These are phyloP conservation scores for Trematomus bernacchii DNA, from an alignment of 2,797 vertebrate genomes.

Conservation along the genomic window DNA sequence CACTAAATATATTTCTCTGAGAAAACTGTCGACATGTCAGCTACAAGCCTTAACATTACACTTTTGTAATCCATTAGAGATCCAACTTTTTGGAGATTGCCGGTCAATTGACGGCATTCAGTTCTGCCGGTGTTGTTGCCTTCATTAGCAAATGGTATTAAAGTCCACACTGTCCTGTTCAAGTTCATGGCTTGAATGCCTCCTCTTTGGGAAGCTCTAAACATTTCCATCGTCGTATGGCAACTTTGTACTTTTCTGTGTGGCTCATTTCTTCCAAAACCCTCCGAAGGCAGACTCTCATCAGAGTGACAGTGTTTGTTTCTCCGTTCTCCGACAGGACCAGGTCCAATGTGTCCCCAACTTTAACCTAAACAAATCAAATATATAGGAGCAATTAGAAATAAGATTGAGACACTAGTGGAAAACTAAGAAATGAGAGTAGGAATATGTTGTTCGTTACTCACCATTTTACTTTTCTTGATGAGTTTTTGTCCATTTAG, in stretches of 20 bases:
- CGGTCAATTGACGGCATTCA: not conserved
- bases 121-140: not conserved
- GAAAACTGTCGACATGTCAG: not conserved
- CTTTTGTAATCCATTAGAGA: constrained; percentile 9
- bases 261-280: constrained; percentile 83
- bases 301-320: constrained; percentile 87
- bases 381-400: not conserved
- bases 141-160: not conserved
- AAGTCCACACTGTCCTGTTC: not conserved
- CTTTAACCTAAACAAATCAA: constrained; percentile 88
- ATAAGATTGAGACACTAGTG: fast-evolving
- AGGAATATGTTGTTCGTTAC: constrained; percentile 39
- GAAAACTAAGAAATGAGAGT: not conserved
- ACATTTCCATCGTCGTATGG: constrained; percentile 92
- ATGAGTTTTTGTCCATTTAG: constrained; percentile 94
- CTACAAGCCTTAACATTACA: constrained; percentile 9
- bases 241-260: constrained; percentile 88
- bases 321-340: constrained; percentile 89
- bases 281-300: constrained; percentile 90
- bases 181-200: constrained; percentile 71
- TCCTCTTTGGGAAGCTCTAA: constrained; percentile 88
- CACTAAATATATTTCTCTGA: constrained; percentile 7
- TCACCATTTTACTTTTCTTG: constrained; percentile 97
- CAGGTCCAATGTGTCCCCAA: constrained; percentile 93
- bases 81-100: not conserved